Evolutionary conservation across 2,113 vertebrate genomes (phyloP).

Genomic region (Motacilla alba): DNA sequence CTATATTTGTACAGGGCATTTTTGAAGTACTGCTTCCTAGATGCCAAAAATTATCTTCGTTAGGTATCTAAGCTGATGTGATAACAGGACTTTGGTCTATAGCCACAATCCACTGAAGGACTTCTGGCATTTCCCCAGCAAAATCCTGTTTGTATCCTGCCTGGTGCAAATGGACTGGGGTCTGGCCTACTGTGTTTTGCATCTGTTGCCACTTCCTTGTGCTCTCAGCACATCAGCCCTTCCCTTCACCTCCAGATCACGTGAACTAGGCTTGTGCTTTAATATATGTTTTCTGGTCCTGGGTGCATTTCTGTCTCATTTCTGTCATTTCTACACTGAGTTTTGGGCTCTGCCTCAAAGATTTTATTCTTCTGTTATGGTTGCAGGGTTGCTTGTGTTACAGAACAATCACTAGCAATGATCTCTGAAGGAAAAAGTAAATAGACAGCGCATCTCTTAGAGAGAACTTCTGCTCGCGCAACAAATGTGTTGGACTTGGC

Average conservation of each 20-base stretch:
- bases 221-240: not conserved
- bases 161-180: not conserved
- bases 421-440: not conserved
- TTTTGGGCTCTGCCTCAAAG: not conserved
- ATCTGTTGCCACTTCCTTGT: not conserved
- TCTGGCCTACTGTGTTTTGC: not conserved
- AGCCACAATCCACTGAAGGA: not conserved
- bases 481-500: not conserved
- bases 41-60: not conserved
- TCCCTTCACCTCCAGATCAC: not conserved
- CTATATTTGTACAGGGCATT: not conserved
- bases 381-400: not conserved
- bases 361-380: not conserved
- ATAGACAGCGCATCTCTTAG: not conserved
- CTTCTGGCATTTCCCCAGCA: not conserved
- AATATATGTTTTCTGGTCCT: not conserved
- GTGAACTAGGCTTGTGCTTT: not conserved
- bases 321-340: not conserved
- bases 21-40: not conserved
- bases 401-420: not conserved
- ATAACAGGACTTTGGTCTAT: not conserved
- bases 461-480: not conserved
- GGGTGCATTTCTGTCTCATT: not conserved
- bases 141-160: not conserved
- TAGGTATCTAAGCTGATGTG: not conserved